Conservation (phyloP, 2,113 vertebrate species). For the Chlorocebus sabaeus region DNA sequence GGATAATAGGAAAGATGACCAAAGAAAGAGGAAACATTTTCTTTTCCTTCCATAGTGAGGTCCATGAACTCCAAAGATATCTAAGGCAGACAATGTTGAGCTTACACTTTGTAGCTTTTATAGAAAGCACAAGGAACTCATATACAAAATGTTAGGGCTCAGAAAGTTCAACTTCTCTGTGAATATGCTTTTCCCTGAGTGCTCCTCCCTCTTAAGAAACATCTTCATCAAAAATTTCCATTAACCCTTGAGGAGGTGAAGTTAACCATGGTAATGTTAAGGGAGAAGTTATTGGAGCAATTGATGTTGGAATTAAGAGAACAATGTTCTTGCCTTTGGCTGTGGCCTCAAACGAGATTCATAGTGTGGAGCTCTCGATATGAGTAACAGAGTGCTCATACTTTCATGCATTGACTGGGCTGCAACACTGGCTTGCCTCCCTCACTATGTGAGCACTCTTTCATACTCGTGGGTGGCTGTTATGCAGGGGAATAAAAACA, state of each 20-base stretch:
- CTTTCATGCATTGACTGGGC: not conserved
- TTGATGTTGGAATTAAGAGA: not conserved
- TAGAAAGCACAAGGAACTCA: not conserved
- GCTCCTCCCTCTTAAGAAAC: not conserved
- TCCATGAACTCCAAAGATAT: not conserved
- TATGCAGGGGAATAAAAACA: not conserved
- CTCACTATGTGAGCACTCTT: not conserved
- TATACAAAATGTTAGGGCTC: not conserved
- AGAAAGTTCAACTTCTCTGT: not conserved
- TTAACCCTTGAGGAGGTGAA: not conserved
- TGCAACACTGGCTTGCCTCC: not conserved
- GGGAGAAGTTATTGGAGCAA: not conserved
- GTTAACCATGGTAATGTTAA: not conserved
- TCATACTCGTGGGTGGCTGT: not conserved
- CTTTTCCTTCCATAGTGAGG: not conserved
- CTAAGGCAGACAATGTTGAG: not conserved
- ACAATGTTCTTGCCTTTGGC: not conserved
- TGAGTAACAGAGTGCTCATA: accelerated
- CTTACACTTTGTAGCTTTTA: not conserved
- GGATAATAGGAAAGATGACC: not conserved
- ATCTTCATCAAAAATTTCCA: not conserved
- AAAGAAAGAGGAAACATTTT: not conserved
- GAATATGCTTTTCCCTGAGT: not conserved
- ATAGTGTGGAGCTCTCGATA: accelerated
- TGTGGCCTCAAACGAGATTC: not conserved